phyloP scores from a whole-genome alignment of 2,888 invertebrate species.

The Coremacera marginata region DNA sequence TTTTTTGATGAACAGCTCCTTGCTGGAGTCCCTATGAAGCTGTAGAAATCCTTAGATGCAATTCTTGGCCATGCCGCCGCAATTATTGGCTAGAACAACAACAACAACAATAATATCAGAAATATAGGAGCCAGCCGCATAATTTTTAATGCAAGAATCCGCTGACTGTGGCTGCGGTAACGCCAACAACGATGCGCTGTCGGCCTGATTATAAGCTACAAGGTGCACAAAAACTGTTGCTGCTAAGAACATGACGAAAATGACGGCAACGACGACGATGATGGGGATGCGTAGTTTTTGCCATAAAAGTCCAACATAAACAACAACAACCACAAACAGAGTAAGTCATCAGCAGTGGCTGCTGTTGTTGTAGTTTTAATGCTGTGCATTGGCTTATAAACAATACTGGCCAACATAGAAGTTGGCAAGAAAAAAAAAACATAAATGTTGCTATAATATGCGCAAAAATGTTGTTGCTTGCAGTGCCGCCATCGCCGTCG shows the following conservation, averaged over 20 bases:
- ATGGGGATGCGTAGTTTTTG: neutral
- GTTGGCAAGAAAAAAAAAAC: too few relatives aligned
- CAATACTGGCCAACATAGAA: neutral
- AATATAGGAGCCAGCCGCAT: neutral
- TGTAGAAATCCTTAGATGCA: neutral
- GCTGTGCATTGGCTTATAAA: neutral
- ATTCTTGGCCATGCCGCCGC: neutral
- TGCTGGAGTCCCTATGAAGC: neutral
- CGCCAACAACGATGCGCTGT: neutral
- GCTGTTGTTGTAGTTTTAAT: neutral
- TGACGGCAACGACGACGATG: neutral
- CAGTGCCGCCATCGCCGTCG: neutral
- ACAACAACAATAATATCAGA: neutral
- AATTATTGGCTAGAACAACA: neutral
- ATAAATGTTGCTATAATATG: neutral
- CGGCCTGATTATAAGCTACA: slow-evolving; percentile 2
- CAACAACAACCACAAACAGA: neutral
- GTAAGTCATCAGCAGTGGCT: slow-evolving; percentile 1
- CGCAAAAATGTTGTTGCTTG: neutral
- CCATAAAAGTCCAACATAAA: neutral
- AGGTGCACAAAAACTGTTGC: neutral
- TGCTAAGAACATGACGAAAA: neutral
- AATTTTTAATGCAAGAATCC: neutral
- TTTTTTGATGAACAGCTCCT: too few relatives aligned
- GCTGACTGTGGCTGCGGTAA: neutral